phyloP scores from a whole-genome alignment of 2,888 invertebrate species.

The Dilophus febrilis region DNA sequence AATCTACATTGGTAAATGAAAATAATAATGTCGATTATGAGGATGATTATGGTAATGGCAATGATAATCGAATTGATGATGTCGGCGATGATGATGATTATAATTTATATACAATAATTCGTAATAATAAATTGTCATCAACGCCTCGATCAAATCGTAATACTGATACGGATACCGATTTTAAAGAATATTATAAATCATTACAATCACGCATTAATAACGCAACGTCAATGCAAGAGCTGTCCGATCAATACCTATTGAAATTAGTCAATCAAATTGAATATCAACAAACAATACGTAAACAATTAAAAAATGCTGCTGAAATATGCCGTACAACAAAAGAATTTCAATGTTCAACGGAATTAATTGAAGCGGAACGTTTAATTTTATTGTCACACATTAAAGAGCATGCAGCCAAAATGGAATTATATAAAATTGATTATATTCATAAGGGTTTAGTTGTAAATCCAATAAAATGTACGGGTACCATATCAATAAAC shows the following conservation, averaged over 20 bases:
- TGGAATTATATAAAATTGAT: conserved; percentile 8
- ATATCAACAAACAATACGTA: conserved; percentile 16
- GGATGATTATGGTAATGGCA: too few relatives aligned
- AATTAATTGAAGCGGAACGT: conserved; percentile 35
- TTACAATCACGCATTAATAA: too few relatives aligned
- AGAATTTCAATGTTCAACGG: conserved; percentile 30
- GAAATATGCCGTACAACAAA: conserved; percentile 30
- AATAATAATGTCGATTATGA: too few relatives aligned
- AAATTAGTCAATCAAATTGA: conserved; percentile 8
- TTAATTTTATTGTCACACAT: conserved; percentile 28
- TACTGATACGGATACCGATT: too few relatives aligned
- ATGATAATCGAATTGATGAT: too few relatives aligned
- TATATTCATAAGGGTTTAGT: background rate
- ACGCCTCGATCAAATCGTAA: too few relatives aligned
- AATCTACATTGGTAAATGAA: too few relatives aligned
- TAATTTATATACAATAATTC: too few relatives aligned
- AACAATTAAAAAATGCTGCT: conserved; percentile 32
- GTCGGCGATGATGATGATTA: too few relatives aligned
- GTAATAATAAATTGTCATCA: too few relatives aligned
- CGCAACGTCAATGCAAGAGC: too few relatives aligned
- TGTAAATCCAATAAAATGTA: conserved; percentile 11
- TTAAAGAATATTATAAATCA: too few relatives aligned
- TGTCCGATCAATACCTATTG: background rate
- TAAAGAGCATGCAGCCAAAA: conserved; percentile 9
- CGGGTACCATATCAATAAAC: conserved; percentile 14